Conservation (phyloP, 2,797 vertebrate species). For the Lepilemur septentrionalis region DNA sequence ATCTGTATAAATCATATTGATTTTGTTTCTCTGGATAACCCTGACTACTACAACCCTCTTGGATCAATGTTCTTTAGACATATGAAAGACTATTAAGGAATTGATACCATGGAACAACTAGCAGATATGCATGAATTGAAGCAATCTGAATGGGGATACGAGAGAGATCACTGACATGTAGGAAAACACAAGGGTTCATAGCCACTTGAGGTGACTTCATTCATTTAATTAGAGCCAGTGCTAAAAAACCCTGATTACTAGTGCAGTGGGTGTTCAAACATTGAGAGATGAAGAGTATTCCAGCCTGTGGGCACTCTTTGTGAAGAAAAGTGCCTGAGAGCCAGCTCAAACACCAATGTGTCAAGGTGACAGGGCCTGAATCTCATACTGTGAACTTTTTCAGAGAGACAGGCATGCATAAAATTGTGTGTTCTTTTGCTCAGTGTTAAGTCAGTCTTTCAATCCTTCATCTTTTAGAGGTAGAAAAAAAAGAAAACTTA, state of each 20-base stretch:
- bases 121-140: neutral
- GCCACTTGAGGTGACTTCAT: neutral
- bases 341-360: constrained; percentile 26
- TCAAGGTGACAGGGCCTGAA: constrained; percentile 52
- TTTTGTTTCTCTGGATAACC: neutral
- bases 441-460: neutral
- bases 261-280: constrained; percentile 46
- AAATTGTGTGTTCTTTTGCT: constrained; percentile 26
- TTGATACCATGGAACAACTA: neutral
- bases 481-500: constrained; percentile 21
- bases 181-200: neutral
- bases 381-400: neutral
- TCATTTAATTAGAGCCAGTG: constrained; percentile 35
- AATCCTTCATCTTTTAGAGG: constrained; percentile 34
- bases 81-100: neutral
- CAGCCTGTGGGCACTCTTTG: constrained; percentile 51
- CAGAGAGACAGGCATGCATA: neutral
- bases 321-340: constrained; percentile 51
- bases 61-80: neutral
- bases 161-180: neutral
- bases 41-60: neutral
- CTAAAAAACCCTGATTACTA: constrained; percentile 28
- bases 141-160: neutral
- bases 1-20: neutral
- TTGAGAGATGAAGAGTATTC: neutral